Base-by-base conservation (phyloP, 2,888 invertebrate species). In the Meteorus cinctellus region DNA sequence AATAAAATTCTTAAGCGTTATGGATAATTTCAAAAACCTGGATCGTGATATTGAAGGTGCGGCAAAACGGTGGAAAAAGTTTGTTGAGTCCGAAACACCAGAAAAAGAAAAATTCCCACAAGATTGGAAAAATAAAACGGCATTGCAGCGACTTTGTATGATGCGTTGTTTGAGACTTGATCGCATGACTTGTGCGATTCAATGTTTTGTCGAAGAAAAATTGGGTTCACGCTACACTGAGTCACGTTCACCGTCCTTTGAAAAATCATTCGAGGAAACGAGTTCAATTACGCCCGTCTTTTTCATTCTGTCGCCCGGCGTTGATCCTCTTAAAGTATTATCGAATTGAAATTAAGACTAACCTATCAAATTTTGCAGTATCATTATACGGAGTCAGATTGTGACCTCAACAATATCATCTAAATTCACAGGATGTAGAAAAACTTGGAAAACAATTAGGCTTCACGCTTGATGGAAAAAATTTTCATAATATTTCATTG, bases 21-120 rank as follows among this genome's bases (percentile, higher is more conserved):
- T 96, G 91, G 94, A 95, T 12, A 95, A 96, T 4, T 98, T 95
- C 87, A 93, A 93, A 69, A 96, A 95, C 84, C 90, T 98, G 0
- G 98, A 98, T 86, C 94, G 96, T 81, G 98, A 98, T 87, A 95
- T 98, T 80, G 97, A 97, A 89, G 96, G 96, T 0, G 96, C 97
- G 0, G 93, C 94, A 1, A 98, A 97, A 87, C 92, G 97, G 74
- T 98, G 98, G 98, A 95, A 95, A 85, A 97, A 96, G 87, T 96
- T 97, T 85, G 94, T 96, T 0, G 97, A 98, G 84, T 95, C 96
- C 27, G 98, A 98, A 87, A 94, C 94, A 78, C 98, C 98, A 0
- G 98, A 98, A 89, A 94, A 95, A 84, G 98, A 98, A 88, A 97
- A 96, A 88, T 92, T 98, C 82, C 98, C 98, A 0, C 97, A 97